These are phyloP conservation scores for Hippolais icterina DNA, from an alignment of 2,113 vertebrate species.

Conservation along the genomic window DNA sequence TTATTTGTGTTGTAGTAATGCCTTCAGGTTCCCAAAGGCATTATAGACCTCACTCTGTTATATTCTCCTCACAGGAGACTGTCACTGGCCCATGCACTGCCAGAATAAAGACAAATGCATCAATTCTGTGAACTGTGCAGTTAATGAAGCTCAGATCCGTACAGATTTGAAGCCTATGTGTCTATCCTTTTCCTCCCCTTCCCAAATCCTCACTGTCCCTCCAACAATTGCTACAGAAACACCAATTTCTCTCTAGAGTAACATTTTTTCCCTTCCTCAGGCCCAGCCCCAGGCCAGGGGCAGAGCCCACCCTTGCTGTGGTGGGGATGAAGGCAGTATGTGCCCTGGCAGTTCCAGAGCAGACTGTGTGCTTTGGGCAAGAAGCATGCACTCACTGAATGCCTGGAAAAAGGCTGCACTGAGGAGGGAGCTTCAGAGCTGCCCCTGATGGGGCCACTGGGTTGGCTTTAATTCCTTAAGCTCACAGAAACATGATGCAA, in stretches of 20 bases:
- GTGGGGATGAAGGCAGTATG: rapidly evolving
- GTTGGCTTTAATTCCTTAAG: neutral
- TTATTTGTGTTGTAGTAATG: neutral
- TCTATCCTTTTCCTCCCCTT: neutral
- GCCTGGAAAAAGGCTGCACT: neutral
- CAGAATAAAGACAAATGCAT: neutral
- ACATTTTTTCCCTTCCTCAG: neutral
- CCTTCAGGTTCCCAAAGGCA: neutral
- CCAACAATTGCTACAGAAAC: neutral
- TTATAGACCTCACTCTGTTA: neutral
- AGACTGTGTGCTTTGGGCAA: neutral
- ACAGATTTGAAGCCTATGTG: neutral
- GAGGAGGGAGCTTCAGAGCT: neutral
- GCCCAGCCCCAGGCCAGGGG: neutral
- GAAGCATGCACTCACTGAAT: neutral
- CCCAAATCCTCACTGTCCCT: neutral
- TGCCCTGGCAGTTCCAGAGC: neutral
- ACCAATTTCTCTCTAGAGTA: neutral
- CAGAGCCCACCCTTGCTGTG: neutral
- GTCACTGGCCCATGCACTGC: neutral
- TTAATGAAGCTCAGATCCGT: neutral
- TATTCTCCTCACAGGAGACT: neutral
- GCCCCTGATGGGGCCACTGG: neutral
- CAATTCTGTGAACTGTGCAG: neutral
- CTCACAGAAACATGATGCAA: neutral